Percentiles rank a stretch among this genome's conserved stretches.
Evolutionary conservation across 2,888 invertebrate species (phyloP).

Genomic region (Brachylomia viminalis): DNA sequence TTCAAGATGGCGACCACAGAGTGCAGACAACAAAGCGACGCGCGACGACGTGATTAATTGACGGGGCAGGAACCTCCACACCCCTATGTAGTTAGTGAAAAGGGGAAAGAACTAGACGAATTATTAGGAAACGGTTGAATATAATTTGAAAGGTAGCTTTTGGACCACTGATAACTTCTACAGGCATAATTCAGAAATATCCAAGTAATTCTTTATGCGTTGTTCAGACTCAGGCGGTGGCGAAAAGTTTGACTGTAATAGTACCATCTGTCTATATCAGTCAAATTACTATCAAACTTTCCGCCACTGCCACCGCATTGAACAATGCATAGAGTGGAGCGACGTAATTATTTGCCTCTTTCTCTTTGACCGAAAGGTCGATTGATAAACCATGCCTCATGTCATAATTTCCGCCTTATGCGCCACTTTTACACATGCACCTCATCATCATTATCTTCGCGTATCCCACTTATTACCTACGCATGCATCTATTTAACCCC

Average conservation of each 20-base stretch:
- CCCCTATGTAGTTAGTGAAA: conserved; percentile 37
- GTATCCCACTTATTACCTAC: not conserved
- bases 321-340: not conserved
- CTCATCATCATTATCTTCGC: not conserved
- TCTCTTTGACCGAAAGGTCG: not conserved
- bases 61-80: conserved; percentile 44
- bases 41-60: conserved; percentile 58
- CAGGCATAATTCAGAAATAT: not conserved
- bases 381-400: not conserved
- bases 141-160: conserved; percentile 12
- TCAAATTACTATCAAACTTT: not conserved
- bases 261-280: not conserved
- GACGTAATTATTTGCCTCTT: not conserved
- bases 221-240: not conserved
- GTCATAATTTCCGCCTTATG: not conserved
- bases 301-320: too few species aligned
- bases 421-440: not conserved
- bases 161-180: not conserved
- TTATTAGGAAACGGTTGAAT: conserved; percentile 15
- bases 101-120: conserved; percentile 10
- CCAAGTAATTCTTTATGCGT: not conserved
- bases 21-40: conserved; percentile 62
- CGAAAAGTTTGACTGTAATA: not conserved
- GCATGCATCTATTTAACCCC: not conserved
- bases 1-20: conserved; percentile 40